phyloP scores from a whole-genome alignment of 2,113 vertebrate genomes.

The Elanus axillaris region DNA sequence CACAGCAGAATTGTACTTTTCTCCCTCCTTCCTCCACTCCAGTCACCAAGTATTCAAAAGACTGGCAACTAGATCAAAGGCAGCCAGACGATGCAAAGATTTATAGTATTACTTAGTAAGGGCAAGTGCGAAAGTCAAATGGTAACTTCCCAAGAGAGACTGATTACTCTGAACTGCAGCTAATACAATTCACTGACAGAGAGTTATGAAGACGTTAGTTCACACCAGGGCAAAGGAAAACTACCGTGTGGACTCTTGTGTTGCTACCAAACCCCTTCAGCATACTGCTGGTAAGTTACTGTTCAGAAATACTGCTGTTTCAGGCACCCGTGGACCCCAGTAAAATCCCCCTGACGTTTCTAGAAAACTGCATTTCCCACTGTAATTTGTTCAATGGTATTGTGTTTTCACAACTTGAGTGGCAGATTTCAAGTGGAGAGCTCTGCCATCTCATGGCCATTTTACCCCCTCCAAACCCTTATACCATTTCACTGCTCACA shows the following conservation, averaged over 20 bases:
- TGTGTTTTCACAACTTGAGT: background rate
- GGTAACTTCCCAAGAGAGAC: slow-evolving; percentile 27
- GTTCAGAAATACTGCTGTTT: background rate
- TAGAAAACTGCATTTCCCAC: background rate
- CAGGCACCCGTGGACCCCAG: background rate
- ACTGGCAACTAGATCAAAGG: slow-evolving; percentile 17
- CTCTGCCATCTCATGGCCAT: background rate
- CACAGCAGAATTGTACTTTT: background rate
- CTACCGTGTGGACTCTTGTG: background rate
- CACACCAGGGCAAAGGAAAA: background rate
- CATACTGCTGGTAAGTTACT: background rate
- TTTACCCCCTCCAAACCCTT: background rate
- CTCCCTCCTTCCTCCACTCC: background rate
- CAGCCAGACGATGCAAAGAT: slow-evolving; percentile 30
- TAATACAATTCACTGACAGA: slow-evolving; percentile 10
- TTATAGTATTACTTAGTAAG: slow-evolving; percentile 36
- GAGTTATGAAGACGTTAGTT: slow-evolving; percentile 32
- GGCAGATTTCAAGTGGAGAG: background rate
- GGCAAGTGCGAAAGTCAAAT: slow-evolving; percentile 35
- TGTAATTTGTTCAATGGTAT: background rate
- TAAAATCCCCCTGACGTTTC: background rate
- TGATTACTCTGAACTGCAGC: slow-evolving; percentile 36
- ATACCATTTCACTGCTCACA: background rate
- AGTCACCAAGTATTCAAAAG: background rate
- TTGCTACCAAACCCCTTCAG: background rate